Base-by-base conservation (phyloP, 1,140 invertebrate genomes). In the Marisa cornuarietis region DNA sequence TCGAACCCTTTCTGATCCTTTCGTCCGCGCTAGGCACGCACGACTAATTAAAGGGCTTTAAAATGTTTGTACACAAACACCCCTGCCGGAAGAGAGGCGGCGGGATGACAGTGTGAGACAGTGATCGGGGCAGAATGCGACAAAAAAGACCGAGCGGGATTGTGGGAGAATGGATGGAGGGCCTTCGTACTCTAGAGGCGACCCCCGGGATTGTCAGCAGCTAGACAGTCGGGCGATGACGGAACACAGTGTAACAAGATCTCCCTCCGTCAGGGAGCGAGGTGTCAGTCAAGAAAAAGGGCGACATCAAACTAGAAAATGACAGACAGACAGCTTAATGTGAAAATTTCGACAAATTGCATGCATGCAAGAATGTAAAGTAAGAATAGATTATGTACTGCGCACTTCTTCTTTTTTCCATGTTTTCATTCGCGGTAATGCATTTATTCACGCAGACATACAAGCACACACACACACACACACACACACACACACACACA, bases 61-160 rank as follows among this genome's bases (percentile, higher is more conserved):
- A 77, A 77, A 77, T 77, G 63, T 77, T 77, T 77, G 76, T 77
- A 77, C 65, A 77, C 76, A 77, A 77, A 77, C 76, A 77, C 76
- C 24, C 26, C n/a, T 13, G 13, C 1, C 11, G 69, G 13, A 51
- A 20, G 31, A 20, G 7, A 42, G 24, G 31, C 31, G 26, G 69
- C 31, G 69, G 69, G 69, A 71, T 31, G 69, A 49, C 20, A 71
- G 69, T 31, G 69, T 71, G 69, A 31, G 26, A 42, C 31, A 24
- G 31, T 31, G 31, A 26, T 22, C 16, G 69, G 51, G 31, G 8
- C 20, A 20, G 31, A 26, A 10, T 4, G 31, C 20, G 9, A 49
- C 51, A 71, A 71, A 71, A 14, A 20, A 49, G 31, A 11, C 11
- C 31, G 69, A 49, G 31, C 49, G 69, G 31, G 31, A 71, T 3